Conservation (phyloP, 2,113 vertebrate genomes). For the Orycteropus afer region DNA sequence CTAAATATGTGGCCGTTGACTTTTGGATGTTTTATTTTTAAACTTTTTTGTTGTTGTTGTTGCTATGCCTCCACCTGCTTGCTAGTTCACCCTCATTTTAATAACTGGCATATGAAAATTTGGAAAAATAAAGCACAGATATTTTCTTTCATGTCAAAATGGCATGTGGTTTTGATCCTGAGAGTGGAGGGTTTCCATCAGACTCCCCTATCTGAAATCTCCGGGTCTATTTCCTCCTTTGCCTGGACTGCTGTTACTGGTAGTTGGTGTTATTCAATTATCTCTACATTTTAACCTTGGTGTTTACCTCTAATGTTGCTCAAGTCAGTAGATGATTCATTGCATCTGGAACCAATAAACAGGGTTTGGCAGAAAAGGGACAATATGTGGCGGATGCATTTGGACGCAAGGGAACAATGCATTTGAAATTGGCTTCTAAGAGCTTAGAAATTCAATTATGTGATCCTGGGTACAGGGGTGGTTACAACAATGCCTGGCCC, state of each 20-base stretch:
- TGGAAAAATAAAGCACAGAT: conserved; percentile 58
- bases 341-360: conserved; percentile 86
- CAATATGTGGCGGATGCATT: conserved; percentile 84
- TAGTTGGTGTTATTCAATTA: conserved; percentile 87
- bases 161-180: conserved; percentile 79
- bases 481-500: neutral
- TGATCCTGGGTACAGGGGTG: conserved; percentile 12
- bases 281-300: conserved; percentile 88
- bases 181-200: conserved; percentile 81
- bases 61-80: conserved; percentile 8
- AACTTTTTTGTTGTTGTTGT: too few species aligned
- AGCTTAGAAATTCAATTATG: conserved; percentile 78
- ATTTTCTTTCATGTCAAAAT: conserved; percentile 66
- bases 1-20: neutral
- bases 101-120: conserved; percentile 50
- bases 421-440: conserved; percentile 73
- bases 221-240: conserved; percentile 85
- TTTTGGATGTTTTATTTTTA: conserved; percentile 47
- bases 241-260: conserved; percentile 85
- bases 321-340: conserved; percentile 85
- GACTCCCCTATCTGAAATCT: conserved; percentile 87
- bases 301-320: conserved; percentile 88
- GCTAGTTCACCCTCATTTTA: neutral
- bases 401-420: conserved; percentile 81
- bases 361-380: conserved; percentile 85